Percentiles rank a stretch among this genome's conserved stretches.
Conservation (phyloP, 2,888 invertebrate genomes). For the Dryobotodes eremita region DNA sequence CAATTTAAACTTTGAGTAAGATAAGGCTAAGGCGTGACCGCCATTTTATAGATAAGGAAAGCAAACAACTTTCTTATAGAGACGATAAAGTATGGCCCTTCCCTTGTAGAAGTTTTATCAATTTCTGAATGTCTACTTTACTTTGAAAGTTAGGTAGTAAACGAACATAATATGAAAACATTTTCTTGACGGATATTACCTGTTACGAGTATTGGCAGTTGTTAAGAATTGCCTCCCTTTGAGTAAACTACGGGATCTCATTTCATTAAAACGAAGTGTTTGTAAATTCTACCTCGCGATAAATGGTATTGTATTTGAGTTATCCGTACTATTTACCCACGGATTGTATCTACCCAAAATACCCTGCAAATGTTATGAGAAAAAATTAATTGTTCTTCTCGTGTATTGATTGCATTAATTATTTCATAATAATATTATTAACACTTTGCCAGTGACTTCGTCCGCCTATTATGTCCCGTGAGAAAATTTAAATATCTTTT, state of each 20-base stretch:
- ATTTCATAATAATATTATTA: too few relatives aligned
- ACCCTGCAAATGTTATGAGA: slow-evolving; percentile 12
- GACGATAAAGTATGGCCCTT: slow-evolving; percentile 53
- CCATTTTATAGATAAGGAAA: slow-evolving; percentile 46
- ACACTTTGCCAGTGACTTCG: not conserved
- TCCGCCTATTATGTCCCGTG: not conserved
- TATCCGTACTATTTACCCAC: not conserved
- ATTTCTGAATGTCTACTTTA: slow-evolving; percentile 6
- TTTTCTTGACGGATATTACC: not conserved
- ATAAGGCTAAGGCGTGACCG: slow-evolving; percentile 40
- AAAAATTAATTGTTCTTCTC: slow-evolving; percentile 5
- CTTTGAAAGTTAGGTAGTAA: not conserved
- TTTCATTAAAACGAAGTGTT: slow-evolving; percentile 29
- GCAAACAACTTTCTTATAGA: slow-evolving; percentile 49
- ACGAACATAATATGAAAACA: not conserved
- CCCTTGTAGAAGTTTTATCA: slow-evolving; percentile 34
- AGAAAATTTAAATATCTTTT: not conserved
- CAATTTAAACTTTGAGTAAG: slow-evolving; percentile 41
- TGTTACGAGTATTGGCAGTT: not conserved
- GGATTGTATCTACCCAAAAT: not conserved
- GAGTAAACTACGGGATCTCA: not conserved
- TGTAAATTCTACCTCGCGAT: slow-evolving; percentile 28
- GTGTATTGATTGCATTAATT: too few relatives aligned
- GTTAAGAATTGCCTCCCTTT: not conserved
- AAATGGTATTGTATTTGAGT: slow-evolving; percentile 26